These are phyloP conservation scores for Drosophila mojavensis DNA, from an alignment of 1,140 invertebrate species.

Conservation along the genomic window DNA sequence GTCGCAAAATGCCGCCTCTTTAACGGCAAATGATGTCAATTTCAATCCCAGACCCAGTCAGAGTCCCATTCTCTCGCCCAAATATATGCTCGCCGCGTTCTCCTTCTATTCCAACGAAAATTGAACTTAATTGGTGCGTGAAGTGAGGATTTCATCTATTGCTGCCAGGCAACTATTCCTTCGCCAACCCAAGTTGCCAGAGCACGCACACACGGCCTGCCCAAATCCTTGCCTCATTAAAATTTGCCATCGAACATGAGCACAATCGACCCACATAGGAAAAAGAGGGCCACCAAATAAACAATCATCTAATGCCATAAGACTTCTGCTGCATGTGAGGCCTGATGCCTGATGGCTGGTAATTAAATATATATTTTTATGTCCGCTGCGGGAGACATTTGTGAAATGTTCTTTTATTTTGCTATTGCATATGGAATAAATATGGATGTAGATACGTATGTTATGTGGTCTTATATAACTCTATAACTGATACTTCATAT, in stretches of 20 bases:
- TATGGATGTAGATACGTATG: too few relatives aligned
- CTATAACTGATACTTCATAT: too few relatives aligned
- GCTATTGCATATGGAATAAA: too few relatives aligned
- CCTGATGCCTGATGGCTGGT: not conserved
- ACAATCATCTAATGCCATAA: not conserved
- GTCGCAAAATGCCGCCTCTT: conserved; percentile 45
- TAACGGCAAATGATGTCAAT: conserved; percentile 80
- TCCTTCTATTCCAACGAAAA: conserved; percentile 60
- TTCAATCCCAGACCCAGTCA: conserved; percentile 36
- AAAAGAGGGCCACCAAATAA: conserved; percentile 1
- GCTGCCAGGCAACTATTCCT: conserved; percentile 63
- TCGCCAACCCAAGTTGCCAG: not conserved
- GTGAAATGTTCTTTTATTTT: too few relatives aligned
- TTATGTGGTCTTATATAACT: too few relatives aligned
- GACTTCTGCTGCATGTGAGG: not conserved
- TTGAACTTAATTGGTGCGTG: conserved; percentile 79
- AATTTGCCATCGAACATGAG: conserved; percentile 56
- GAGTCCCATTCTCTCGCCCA: not conserved
- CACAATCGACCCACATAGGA: conserved; percentile 34
- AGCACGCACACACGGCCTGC: conserved; percentile 5
- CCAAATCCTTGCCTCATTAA: conserved; percentile 52
- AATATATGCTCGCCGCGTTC: conserved; percentile 34
- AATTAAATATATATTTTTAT: not conserved
- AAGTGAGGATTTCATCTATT: conserved; percentile 61
- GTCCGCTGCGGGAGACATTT: too few relatives aligned